Percentiles rank a stretch among this genome's conserved stretches.
phyloP scores from a whole-genome alignment of 2,797 vertebrate genomes.

The Trematomus bernacchii region DNA sequence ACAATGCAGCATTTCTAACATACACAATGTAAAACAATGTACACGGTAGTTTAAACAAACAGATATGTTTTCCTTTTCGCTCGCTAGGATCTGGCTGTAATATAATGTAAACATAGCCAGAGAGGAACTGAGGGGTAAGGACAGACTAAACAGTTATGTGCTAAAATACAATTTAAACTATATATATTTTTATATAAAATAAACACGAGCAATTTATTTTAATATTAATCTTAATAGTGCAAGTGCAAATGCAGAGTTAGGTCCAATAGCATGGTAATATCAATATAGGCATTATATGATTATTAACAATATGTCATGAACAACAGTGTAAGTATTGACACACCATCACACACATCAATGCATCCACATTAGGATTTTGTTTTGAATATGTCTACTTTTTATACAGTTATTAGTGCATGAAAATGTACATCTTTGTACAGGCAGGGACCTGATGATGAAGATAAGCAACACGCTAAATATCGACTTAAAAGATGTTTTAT shows the following conservation, averaged over 20 bases:
- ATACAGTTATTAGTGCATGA: conserved; percentile 42
- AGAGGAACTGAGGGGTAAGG: conserved; percentile 50
- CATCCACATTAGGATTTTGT: conserved; percentile 66
- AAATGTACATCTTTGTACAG: conserved; percentile 70
- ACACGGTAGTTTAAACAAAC: conserved; percentile 58
- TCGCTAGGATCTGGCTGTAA: conserved; percentile 66
- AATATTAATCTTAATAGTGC: conserved; percentile 74
- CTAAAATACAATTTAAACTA: conserved; percentile 56
- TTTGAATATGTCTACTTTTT: conserved; percentile 52
- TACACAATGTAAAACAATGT: conserved; percentile 57
- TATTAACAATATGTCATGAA: conserved; percentile 50
- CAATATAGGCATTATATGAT: conserved; percentile 60
- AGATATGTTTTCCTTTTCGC: conserved; percentile 56
- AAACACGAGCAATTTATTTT: conserved; percentile 66
- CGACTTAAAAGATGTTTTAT: conserved; percentile 12
- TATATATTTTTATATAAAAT: conserved; percentile 66
- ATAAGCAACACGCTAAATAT: conserved; percentile 14
- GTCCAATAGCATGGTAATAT: conserved; percentile 76
- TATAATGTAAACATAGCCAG: conserved; percentile 81
- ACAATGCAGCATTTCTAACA: conserved; percentile 58
- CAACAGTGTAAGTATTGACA: conserved; percentile 59
- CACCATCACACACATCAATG: conserved; percentile 58
- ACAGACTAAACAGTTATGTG: conserved; percentile 50
- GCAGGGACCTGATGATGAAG: conserved; percentile 10
- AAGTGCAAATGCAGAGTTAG: conserved; percentile 80